Evolutionary conservation across 2,797 vertebrate species (phyloP), one percentile per base, ranked within the genome.

Genomic region (Pygocentrus nattereri): DNA sequence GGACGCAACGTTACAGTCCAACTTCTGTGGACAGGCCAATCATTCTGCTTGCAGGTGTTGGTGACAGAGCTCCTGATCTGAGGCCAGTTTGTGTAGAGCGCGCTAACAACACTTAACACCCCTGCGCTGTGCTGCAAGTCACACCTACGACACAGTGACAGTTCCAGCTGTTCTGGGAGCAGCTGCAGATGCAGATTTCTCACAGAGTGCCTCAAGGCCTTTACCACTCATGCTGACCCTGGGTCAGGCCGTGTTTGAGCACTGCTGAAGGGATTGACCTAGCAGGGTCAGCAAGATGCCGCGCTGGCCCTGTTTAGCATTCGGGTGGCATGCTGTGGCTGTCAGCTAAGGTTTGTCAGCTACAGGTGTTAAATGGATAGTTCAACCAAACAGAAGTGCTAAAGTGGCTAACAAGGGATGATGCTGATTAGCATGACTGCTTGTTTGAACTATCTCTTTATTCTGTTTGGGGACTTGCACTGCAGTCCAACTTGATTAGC

Each of bases 131-230:
- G 82, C 68, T 83, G 47, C 27, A 44, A 54, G 27, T 50, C 59
- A 49, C 75, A 82, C 79, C 84, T 84, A 82, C 78, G 69, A 90
- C 85, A 27, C 74, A 70, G 62, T 62, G 73, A 85, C 82, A 44
- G 30, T 16, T 85, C 85, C 88, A 92, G 89, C 90, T 92, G 92
- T 87, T 89, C 81, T 59, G 2, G 23, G 78, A 86, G 88, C 92
- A 93, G 92, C 93, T 92, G 91, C 81, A 77, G n/a, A 80, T 11
- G 71, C 82, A 59, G 87, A 91, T 91, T 91, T 89, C 84, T 82
- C 30, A 79, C 84, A 80, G 80, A 75, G 58, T 58, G 34, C 61
- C 62, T 74, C 30, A 69, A 15, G 65, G 52, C n/a, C 49, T n/a
- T 79, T 70, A 41, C 56, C 47, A 34, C 68, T 62, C 52, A 69